Evolutionary conservation across 1,140 invertebrate genomes (phyloP).

Genomic region (Drosophila murphyi): DNA sequence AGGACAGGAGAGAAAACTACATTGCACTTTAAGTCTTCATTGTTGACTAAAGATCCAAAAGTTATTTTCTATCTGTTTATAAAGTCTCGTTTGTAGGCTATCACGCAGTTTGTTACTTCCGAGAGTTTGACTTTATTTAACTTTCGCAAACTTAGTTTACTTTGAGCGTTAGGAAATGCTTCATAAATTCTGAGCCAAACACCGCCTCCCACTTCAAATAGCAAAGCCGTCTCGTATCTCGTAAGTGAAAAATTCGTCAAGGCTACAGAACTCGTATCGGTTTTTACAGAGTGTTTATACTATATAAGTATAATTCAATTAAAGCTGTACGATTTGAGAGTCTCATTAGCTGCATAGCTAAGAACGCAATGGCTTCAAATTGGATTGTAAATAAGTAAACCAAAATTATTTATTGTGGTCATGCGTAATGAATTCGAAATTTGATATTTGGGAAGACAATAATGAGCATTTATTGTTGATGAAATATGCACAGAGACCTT

Average conservation of each 20-base stretch:
- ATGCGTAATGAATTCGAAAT: constrained; percentile 16
- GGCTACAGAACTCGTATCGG: constrained; percentile 2
- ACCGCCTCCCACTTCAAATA: constrained; percentile 11
- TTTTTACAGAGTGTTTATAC: not conserved
- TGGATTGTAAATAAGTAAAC: constrained; percentile 1
- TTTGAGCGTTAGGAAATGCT: constrained; percentile 19
- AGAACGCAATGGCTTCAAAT: not conserved
- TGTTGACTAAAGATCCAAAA: not conserved
- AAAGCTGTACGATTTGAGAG: not conserved
- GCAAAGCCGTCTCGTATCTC: not conserved
- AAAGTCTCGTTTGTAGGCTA: not conserved
- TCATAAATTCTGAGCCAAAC: constrained; percentile 16
- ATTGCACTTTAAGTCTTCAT: not conserved
- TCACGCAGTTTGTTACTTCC: not conserved
- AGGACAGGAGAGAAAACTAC: not conserved
- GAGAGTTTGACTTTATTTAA: not conserved
- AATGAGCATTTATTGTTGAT: constrained; percentile 7
- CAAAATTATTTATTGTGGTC: not conserved
- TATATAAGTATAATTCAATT: not conserved
- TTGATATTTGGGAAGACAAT: not conserved
- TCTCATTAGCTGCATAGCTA: constrained; percentile 13
- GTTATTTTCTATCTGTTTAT: not conserved
- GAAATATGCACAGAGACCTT: not conserved
- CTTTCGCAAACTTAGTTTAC: constrained; percentile 4
- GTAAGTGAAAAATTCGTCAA: constrained; percentile 3